These are phyloP conservation scores for Casuarius casuarius DNA, from an alignment of 2,113 vertebrate genomes.

Conservation along the genomic window DNA sequence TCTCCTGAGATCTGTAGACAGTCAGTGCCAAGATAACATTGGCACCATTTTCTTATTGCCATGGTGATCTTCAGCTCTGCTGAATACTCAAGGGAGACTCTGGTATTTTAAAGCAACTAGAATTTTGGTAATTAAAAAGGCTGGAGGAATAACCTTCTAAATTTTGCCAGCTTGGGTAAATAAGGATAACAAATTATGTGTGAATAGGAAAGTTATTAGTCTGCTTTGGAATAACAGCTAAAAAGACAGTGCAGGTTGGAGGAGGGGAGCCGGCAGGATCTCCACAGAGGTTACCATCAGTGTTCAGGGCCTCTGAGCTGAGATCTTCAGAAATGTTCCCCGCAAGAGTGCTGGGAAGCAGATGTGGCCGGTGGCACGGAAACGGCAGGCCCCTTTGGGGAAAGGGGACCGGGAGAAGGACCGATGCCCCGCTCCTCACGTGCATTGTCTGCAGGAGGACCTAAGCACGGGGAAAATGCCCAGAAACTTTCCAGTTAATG, in stretches of 20 bases:
- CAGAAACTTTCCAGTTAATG: background rate
- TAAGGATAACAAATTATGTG: conserved; percentile 64
- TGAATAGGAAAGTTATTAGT: conserved; percentile 45
- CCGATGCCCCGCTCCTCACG: background rate
- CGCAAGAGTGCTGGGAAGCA: fast-evolving
- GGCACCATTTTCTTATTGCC: conserved; percentile 81
- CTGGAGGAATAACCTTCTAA: conserved; percentile 72
- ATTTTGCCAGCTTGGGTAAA: conserved; percentile 70
- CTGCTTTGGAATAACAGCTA: background rate
- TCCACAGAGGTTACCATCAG: background rate
- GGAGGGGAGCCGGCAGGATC: background rate
- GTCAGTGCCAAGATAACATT: conserved; percentile 73
- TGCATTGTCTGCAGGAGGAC: fast-evolving
- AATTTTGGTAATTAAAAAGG: conserved; percentile 82
- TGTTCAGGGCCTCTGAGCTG: fast-evolving
- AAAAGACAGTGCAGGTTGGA: background rate
- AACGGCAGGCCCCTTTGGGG: background rate
- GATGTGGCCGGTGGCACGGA: fast-evolving
- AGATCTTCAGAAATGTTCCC: fast-evolving
- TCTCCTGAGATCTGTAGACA: conserved; percentile 73
- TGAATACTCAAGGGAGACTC: conserved; percentile 73
- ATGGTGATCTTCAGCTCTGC: conserved; percentile 81
- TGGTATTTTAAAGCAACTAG: conserved; percentile 80
- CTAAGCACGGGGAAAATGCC: fast-evolving
- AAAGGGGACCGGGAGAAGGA: background rate